Base-by-base conservation (phyloP, 2,113 vertebrate species). In the Mungos mungo region DNA sequence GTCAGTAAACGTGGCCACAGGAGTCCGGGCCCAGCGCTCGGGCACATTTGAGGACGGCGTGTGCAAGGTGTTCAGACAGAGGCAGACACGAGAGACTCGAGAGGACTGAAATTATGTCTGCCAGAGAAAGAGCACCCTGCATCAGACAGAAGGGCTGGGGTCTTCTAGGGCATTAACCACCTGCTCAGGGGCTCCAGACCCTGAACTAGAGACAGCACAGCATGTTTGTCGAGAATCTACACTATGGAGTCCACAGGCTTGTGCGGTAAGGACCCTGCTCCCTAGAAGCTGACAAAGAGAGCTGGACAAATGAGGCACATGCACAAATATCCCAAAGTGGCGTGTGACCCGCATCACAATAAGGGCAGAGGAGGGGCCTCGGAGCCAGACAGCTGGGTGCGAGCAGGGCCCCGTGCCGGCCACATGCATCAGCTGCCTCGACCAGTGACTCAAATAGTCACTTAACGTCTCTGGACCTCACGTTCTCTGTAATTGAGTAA, bases 41-140 rank as follows among this genome's bases (percentile, higher is more conserved):
- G 82, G 1, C 3, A 9, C 0, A 1, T 1, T 14, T 27, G 4
- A 35, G 85, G 33, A 7, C 0, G 4, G 10, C 0, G 0, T 0
- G 3, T 11, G 12, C 0, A 12, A 0, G 2, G 5, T n/a, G 72
- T 1, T 21, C 38, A 21, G 52, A 16, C 3, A 35, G 0, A 19
- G 15, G 5, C 0, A 4, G 38, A 19, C 29, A 7, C 14, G 0
- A 15, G 65, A 0, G 57, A 71, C 33, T 3, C 25, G 27, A 65
- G 27, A 21, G 69, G 5, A 6, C 88, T 16, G 3, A 45, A 50
- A 3, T 1, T 19, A 1, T 1, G 11, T 47, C 5, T 3, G 3
- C 1, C 21, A 80, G 0, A 25, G 38, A 35, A 14, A 23, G 1
- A 27, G 21, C 10, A 2, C 0, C 3, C 0, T 0, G 35, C 0